These are phyloP conservation scores for Drosophila macrospina DNA, from an alignment of 2,888 invertebrate species.

Conservation along the genomic window DNA sequence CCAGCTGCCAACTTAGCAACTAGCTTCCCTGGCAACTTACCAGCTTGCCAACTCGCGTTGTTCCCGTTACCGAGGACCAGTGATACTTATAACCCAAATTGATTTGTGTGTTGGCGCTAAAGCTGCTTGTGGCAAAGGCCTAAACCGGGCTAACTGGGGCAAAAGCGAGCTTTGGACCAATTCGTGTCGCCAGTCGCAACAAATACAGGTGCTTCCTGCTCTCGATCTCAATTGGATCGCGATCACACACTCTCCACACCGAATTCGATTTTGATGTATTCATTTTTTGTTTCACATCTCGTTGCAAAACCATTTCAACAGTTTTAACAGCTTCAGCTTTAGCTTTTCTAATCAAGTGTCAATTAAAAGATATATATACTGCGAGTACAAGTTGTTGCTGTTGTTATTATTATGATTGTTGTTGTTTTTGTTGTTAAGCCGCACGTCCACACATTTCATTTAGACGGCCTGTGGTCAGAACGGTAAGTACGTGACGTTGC, in stretches of 20 bases:
- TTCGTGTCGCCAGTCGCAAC: conserved; percentile 8
- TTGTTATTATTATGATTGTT: conserved; percentile 10
- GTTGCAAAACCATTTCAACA: conserved; percentile 38
- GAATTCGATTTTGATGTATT: conserved; percentile 46
- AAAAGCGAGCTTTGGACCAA: conserved; percentile 23
- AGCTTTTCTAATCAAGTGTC: conserved; percentile 53
- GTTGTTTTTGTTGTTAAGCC: conserved; percentile 1
- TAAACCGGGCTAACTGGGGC: conserved; percentile 55
- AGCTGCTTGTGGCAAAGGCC: conserved; percentile 21
- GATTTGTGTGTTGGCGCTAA: conserved; percentile 39
- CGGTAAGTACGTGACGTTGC: conserved; percentile 59
- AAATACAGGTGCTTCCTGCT: conserved; percentile 55
- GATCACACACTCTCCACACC: conserved; percentile 9
- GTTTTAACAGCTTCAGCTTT: conserved; percentile 13
- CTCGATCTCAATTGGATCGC: conserved; percentile 33
- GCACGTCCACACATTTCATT: conserved; percentile 56
- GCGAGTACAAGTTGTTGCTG: conserved; percentile 13
- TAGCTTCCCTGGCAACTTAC: conserved; percentile 11
- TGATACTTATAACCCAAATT: conserved; percentile 49
- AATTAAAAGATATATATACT: conserved; percentile 66
- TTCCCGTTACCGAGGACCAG: conserved; percentile 27
- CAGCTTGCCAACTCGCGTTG: conserved; percentile 21
- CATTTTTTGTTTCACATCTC: conserved; percentile 14
- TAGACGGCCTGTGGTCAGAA: conserved; percentile 53
- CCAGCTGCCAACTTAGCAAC: conserved; percentile 24